A percentile compares a stretch with the other conserved stretches of the same genome.
These are phyloP conservation scores for Eutolmus rufibarbis DNA, from an alignment of 2,888 invertebrate species.

Conservation along the genomic window DNA sequence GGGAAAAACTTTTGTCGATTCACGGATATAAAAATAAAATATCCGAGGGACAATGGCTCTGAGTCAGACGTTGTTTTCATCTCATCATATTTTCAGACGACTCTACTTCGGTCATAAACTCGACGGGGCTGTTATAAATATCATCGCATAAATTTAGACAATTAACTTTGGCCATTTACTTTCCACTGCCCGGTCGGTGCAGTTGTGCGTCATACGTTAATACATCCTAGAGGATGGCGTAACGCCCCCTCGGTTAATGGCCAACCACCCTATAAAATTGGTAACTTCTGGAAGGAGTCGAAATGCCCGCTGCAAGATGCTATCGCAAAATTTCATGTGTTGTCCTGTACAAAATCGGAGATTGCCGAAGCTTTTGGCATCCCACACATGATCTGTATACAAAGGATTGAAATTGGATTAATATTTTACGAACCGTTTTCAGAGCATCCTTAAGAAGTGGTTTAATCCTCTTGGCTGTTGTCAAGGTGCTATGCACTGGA, in stretches of 20 bases:
- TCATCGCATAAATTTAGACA: background rate
- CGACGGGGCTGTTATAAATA: background rate
- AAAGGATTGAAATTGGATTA: background rate
- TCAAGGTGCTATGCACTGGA: background rate
- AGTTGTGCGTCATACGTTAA: background rate
- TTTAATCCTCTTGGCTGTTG: slow-evolving; percentile 1
- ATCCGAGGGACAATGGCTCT: background rate
- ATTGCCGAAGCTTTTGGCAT: background rate
- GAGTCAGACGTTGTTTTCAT: background rate
- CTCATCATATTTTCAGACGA: background rate
- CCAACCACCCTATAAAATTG: background rate
- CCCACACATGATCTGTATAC: background rate
- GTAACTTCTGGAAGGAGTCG: background rate
- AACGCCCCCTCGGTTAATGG: background rate
- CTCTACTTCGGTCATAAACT: background rate
- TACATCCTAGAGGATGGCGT: background rate
- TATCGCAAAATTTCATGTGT: background rate
- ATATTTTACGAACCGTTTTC: slow-evolving; percentile 16
- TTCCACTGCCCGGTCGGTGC: background rate
- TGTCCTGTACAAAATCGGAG: background rate
- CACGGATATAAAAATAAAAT: background rate
- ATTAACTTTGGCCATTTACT: background rate
- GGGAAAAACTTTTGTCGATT: background rate
- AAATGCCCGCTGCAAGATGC: background rate
- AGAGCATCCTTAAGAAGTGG: background rate